Conservation (phyloP, 2,888 invertebrate genomes). For the Shargacucullia verbasci region DNA sequence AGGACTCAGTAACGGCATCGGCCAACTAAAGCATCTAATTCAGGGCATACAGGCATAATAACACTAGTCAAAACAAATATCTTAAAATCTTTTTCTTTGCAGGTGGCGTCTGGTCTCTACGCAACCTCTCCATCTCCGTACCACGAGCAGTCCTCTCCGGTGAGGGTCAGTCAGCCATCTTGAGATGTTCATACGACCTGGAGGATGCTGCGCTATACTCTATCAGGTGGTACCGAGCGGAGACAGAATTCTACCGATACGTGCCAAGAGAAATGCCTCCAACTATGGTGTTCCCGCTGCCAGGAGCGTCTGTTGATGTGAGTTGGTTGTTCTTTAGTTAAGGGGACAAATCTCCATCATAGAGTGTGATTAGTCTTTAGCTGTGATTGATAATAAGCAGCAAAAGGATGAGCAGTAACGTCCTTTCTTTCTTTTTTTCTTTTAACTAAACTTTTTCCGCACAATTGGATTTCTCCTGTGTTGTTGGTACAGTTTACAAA, state of each 20-base stretch:
- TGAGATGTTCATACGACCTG: conserved; percentile 89
- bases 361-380: too few relatives aligned
- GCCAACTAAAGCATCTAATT: too few relatives aligned
- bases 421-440: too few relatives aligned
- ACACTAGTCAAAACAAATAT: background rate
- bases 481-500: too few relatives aligned
- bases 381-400: too few relatives aligned
- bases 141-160: conserved; percentile 88
- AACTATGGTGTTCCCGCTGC: conserved; percentile 91
- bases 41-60: too few relatives aligned
- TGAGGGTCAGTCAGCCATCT: conserved; percentile 84
- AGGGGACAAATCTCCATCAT: too few relatives aligned
- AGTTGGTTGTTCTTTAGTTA: conserved; percentile 70
- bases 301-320: conserved; percentile 92
- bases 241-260: conserved; percentile 93
- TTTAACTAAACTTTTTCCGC: too few relatives aligned
- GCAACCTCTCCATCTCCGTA: conserved; percentile 84
- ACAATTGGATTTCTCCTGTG: too few relatives aligned
- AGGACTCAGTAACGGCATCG: too few relatives aligned
- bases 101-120: conserved; percentile 85
- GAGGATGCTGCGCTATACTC: conserved; percentile 92
- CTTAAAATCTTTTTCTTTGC: conserved; percentile 37
- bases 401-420: too few relatives aligned
- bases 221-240: conserved; percentile 91
- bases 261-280: conserved; percentile 92